Evolutionary conservation across 1,140 invertebrate genomes (phyloP).

Genomic region (Anoplolepis gracilipes): DNA sequence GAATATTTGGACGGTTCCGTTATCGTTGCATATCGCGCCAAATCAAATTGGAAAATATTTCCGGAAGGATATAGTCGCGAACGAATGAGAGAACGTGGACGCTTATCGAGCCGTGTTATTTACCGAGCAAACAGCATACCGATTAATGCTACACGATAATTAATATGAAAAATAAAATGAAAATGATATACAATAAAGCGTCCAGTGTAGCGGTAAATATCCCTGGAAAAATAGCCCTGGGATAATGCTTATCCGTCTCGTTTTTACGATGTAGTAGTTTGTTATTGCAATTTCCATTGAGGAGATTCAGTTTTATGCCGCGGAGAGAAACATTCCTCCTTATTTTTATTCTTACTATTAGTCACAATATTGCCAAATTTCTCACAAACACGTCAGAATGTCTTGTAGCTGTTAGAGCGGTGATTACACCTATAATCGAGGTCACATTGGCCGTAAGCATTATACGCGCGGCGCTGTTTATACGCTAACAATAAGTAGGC

Average conservation of each 20-base stretch:
- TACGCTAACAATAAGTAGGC: conserved; percentile 58
- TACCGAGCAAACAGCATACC: conserved; percentile 14
- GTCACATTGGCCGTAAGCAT: conserved; percentile 31
- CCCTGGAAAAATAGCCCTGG: conserved; percentile 36
- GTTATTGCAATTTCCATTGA: background rate
- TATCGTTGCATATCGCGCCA: conserved; percentile 63
- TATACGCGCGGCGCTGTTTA: conserved; percentile 50
- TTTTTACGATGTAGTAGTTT: background rate
- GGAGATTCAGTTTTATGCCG: background rate
- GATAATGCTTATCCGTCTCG: background rate
- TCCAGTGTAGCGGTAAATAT: conserved; percentile 60
- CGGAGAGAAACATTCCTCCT: background rate
- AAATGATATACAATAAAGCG: conserved; percentile 54
- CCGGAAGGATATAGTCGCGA: conserved; percentile 1
- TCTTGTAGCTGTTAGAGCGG: background rate
- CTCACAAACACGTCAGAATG: background rate
- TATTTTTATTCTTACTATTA: conserved; percentile 13
- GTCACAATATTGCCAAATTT: conserved; percentile 18
- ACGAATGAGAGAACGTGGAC: background rate
- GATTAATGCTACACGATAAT: conserved; percentile 51
- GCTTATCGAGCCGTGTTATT: conserved; percentile 45
- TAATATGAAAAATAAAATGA: conserved; percentile 56
- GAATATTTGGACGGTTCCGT: conserved; percentile 60
- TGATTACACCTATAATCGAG: conserved; percentile 32
- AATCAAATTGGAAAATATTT: conserved; percentile 63